Base-by-base conservation (phyloP, 1,140 invertebrate genomes). In the Drosophila subobscura region DNA sequence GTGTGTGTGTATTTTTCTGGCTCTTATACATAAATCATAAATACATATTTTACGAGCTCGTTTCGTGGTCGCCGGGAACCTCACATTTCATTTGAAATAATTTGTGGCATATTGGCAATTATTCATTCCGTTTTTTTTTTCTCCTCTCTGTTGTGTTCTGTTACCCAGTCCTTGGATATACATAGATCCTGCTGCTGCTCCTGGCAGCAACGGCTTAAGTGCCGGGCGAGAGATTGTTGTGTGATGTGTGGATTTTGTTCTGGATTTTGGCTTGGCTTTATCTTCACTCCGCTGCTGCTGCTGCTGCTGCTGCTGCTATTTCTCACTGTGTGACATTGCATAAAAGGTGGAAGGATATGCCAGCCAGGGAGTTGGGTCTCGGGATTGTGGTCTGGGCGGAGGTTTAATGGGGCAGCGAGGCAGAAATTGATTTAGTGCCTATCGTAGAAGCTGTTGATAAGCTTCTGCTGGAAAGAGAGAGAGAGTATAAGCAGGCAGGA, bases 1-100 rank as follows among this genome's bases (percentile, higher is more conserved):
- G 61, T 63, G 41, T 51, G 33, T 46, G 72, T 29, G 33, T 37
- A 10, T 12, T 4, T 37, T 10, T 37, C 3, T 37, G 33, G 33
- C 33, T 37, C 72, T 61, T 89, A 86, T 86, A 86, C 88, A 86
- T 86, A 86, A 86, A 86, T 86, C 83, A 86, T 86, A 86, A 86
- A 86, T 85, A 85, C 79, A 74, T 77, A 76, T 77, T 68, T 76
- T 77, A 76, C 73, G 73, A 77, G 73, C 64, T 76, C 64, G 72
- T 75, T 75, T 75, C 33, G 33, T 37, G 33, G 72, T 59, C 64
- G 72, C 50, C 23, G 72, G 56, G 64, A 81, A 37, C 33, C 81
- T 86, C 83, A 86, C 81, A 86, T 88, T 86, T 86, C 81, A 88
- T 86, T 86, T 86, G 83, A 86, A 88, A 88, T 86, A 86, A 86